A percentile compares a stretch with the other conserved stretches of the same genome.
phyloP scores from a whole-genome alignment of 2,888 invertebrate genomes.

The Tetheella fluctuosa region DNA sequence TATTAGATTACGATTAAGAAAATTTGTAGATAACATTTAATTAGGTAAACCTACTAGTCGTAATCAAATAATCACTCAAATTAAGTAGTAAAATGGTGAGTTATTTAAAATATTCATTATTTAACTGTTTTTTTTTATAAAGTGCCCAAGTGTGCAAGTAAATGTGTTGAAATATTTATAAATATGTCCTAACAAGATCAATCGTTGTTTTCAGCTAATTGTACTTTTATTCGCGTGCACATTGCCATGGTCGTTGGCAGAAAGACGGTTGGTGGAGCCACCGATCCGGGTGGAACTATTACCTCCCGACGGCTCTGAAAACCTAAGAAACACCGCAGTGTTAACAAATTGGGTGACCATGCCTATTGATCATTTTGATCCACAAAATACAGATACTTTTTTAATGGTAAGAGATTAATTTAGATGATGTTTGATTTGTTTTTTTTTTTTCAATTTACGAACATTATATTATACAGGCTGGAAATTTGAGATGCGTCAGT shows the following conservation, averaged over 20 bases:
- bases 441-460: too few relatives aligned
- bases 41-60: neutral
- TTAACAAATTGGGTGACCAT: slow-evolving; percentile 76
- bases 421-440: too few relatives aligned
- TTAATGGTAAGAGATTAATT: slow-evolving; percentile 75
- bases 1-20: slow-evolving; percentile 29
- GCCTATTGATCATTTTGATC: slow-evolving; percentile 84
- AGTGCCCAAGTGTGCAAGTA: too few relatives aligned
- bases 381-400: slow-evolving; percentile 79
- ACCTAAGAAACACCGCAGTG: slow-evolving; percentile 48
- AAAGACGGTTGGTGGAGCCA: slow-evolving; percentile 51
- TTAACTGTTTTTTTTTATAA: too few relatives aligned
- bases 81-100: slow-evolving; percentile 35
- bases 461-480: neutral
- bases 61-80: slow-evolving; percentile 11
- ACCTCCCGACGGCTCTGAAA: slow-evolving; percentile 62
- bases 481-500: too few relatives aligned
- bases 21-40: slow-evolving; percentile 15
- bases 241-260: slow-evolving; percentile 43
- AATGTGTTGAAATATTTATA: too few relatives aligned
- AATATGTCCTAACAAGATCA: too few relatives aligned
- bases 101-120: slow-evolving; percentile 15
- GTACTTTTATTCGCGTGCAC: slow-evolving; percentile 38
- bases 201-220: slow-evolving; percentile 44
- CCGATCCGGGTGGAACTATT: slow-evolving; percentile 66